Evolutionary conservation across 1,140 invertebrate species (phyloP), one percentile per base, ranked within the genome.

Genomic region (Drosophila tsacasi): DNA sequence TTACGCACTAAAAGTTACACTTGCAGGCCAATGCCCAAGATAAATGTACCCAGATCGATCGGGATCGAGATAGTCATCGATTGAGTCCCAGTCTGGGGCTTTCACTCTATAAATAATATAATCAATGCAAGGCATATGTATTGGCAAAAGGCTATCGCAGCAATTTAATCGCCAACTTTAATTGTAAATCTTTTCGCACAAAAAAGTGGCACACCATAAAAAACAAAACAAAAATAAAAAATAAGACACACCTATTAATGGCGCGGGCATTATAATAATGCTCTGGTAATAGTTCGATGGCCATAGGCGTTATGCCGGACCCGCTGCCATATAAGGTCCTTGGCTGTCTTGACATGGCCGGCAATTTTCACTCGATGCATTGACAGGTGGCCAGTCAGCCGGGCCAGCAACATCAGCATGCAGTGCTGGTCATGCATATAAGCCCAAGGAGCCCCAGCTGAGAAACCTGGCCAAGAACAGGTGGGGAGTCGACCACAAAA

Each of bases 131-230:
- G 64, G 82, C 79, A 76, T 83, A 79, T 76, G 76, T 83, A 83
- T 83, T 83, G 47, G 83, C 83, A 64, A 35, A 78, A 79, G 75
- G 83, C 83, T 89, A 87, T 83, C 83, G 65, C 73, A 67, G 64
- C 83, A 78, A 80, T 87, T 89, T 75, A 81, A 87, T 83, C 84
- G 77, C 81, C 78, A 81, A 84, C 81, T 81, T 89, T 90, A 90
- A 89, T 89, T 89, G 85, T 89, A 90, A 75, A 89, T 90, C 83
- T 83, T 72, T 83, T 60, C 44, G 73, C 46, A 74, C 61, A 40
- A 61, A 57, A 83, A 83, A 83, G 17, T 71, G 73, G 65, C 64
- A 63, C 62, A 74, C 37, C 57, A 71, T 37, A 54, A 30, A 27
- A 42, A 64, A 23, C 6, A 25, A 21, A 42, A 61, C 8, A 17